A percentile compares a stretch with the other conserved stretches of the same genome.
These are phyloP conservation scores for Meghimatium bilineatum DNA, from an alignment of 2,888 invertebrate species.

Conservation along the genomic window DNA sequence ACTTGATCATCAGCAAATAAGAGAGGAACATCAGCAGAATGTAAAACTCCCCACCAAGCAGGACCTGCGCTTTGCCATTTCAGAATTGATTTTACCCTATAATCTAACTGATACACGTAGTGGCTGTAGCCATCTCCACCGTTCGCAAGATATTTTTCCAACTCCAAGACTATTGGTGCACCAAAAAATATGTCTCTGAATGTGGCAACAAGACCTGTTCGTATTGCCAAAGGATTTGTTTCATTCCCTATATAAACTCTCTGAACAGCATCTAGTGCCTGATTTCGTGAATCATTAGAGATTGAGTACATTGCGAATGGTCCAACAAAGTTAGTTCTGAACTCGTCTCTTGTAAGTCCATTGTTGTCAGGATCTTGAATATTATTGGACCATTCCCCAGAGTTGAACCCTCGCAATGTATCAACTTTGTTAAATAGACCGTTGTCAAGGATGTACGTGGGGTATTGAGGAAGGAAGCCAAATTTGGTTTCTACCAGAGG, in stretches of 20 bases:
- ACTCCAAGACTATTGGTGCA: neutral
- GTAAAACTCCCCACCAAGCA: constrained; percentile 10
- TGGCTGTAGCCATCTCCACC: neutral
- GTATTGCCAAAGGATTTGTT: neutral
- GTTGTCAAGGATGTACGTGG: neutral
- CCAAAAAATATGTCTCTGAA: constrained; percentile 12
- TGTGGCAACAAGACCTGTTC: neutral
- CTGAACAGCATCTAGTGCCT: neutral
- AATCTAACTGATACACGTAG: constrained; percentile 26
- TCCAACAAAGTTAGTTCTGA: neutral
- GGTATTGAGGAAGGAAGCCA: constrained; percentile 40
- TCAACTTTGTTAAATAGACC: constrained; percentile 21
- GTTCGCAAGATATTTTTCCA: constrained; percentile 13
- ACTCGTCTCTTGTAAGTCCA: constrained; percentile 18
- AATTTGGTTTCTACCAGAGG: constrained; percentile 36
- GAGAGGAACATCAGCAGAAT: constrained; percentile 2
- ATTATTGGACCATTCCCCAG: neutral
- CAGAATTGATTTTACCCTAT: neutral
- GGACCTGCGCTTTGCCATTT: neutral
- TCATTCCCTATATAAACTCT: neutral
- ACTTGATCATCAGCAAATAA: neutral
- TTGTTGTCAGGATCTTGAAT: constrained; percentile 27
- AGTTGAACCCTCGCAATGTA: constrained; percentile 31
- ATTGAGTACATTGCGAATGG: neutral
- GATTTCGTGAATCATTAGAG: neutral